phyloP scores from a whole-genome alignment of 2,888 invertebrate species.

The Drosophila emarginata region DNA sequence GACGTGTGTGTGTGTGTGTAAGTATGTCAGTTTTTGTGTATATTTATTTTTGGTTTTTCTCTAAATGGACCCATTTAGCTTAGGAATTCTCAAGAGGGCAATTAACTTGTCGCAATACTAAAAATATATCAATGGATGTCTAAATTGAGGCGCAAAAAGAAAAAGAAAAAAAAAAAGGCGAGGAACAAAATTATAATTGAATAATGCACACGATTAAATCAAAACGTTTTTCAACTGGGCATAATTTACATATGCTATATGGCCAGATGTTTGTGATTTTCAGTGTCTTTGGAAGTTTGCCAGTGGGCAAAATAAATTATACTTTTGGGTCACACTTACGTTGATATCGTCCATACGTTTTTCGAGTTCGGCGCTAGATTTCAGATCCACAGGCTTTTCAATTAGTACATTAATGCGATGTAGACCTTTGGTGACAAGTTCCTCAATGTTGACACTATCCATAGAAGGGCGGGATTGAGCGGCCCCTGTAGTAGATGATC shows the following conservation, averaged over 20 bases:
- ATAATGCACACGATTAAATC: conserved; percentile 32
- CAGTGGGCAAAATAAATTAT: conserved; percentile 2
- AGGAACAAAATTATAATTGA: conserved; percentile 37
- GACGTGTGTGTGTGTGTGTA: conserved; percentile 39
- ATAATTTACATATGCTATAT: conserved; percentile 24
- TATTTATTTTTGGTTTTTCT: conserved; percentile 58
- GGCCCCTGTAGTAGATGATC: conserved; percentile 58
- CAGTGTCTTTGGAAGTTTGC: conserved; percentile 10
- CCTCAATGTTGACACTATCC: conserved; percentile 79
- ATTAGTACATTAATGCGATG: conserved; percentile 81
- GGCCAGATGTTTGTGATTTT: conserved; percentile 31
- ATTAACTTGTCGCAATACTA: conserved; percentile 60
- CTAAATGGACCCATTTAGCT: conserved; percentile 64
- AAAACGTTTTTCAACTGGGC: conserved; percentile 22
- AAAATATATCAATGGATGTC: conserved; percentile 12
- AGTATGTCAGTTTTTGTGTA: conserved; percentile 59
- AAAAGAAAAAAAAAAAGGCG: background rate
- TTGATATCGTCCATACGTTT: conserved; percentile 80
- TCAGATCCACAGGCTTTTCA: conserved; percentile 79
- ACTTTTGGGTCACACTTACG: conserved; percentile 71
- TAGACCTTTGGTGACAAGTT: conserved; percentile 80
- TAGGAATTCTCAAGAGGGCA: conserved; percentile 71
- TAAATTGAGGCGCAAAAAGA: conserved; percentile 12
- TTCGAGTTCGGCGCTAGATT: conserved; percentile 78
- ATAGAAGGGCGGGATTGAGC: conserved; percentile 51